Evolutionary conservation across 2,888 invertebrate genomes (phyloP).

Genomic region (Sarcophaga caerulescens): DNA sequence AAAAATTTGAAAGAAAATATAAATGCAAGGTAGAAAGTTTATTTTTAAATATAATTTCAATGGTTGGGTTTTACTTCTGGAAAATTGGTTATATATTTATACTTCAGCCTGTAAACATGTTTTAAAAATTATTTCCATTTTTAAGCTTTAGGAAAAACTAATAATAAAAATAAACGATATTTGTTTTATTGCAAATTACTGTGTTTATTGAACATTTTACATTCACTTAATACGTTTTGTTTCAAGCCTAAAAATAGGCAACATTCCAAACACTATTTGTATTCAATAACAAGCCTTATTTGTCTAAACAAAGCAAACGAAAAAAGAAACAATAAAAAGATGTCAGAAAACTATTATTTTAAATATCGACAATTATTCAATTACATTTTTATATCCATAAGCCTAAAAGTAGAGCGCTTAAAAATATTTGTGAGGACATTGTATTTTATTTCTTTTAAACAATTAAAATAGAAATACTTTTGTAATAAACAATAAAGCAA

Average conservation of each 20-base stretch:
- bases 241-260: constrained; percentile 41
- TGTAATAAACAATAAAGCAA: too few species aligned
- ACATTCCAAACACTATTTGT: constrained; percentile 49
- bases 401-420: too few species aligned
- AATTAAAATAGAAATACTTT: too few species aligned
- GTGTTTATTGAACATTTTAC: constrained; percentile 17
- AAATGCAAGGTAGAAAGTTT: neutral
- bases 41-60: too few species aligned
- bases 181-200: neutral
- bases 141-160: too few species aligned
- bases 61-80: too few species aligned
- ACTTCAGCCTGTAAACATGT: too few species aligned
- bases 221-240: neutral
- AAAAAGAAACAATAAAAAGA: neutral
- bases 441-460: too few species aligned
- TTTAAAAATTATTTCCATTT: neutral
- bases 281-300: constrained; percentile 35
- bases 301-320: neutral
- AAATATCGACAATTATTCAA: too few species aligned
- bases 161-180: neutral
- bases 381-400: too few species aligned
- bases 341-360: neutral
- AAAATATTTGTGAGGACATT: too few species aligned
- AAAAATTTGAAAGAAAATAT: neutral
- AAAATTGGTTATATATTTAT: too few species aligned